These are phyloP conservation scores for Yponomeuta evonymella DNA, from an alignment of 2,888 invertebrate genomes.

Conservation along the genomic window DNA sequence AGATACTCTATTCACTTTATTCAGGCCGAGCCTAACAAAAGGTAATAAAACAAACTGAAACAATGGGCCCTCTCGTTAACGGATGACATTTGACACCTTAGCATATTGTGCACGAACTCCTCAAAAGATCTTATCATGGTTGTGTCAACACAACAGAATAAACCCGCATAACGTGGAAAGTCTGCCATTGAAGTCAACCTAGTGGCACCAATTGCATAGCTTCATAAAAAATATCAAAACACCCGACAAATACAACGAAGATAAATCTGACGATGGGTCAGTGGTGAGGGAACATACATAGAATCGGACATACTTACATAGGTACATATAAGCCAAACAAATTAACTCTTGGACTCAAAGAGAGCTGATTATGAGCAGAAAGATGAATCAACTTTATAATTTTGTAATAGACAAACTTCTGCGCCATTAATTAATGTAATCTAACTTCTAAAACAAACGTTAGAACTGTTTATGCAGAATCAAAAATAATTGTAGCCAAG, in stretches of 20 bases:
- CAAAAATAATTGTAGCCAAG: not conserved
- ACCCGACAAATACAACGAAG: no score
- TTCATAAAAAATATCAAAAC: no score
- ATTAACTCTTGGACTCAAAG: no score
- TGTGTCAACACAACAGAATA: slow-evolving; percentile 12
- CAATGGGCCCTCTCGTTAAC: slow-evolving; percentile 10
- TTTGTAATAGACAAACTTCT: no score
- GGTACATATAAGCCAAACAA: no score
- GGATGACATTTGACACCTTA: slow-evolving; percentile 15
- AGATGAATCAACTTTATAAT: no score
- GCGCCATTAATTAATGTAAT: no score
- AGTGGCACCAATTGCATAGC: not conserved
- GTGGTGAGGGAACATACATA: no score
- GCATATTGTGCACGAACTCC: slow-evolving; percentile 14
- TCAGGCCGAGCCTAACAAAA: slow-evolving; percentile 4
- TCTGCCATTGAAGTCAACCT: not conserved
- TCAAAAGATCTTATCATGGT: slow-evolving; percentile 15
- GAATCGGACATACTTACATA: no score
- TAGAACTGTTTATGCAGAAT: not conserved
- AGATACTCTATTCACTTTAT: not conserved
- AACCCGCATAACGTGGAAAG: slow-evolving; percentile 15
- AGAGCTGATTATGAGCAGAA: no score
- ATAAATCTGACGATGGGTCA: no score
- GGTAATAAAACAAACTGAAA: slow-evolving; percentile 10
- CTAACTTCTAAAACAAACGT: not conserved